Percentiles rank a stretch among this genome's conserved stretches.
These are phyloP conservation scores for Dromococcyx pavoninus DNA, from an alignment of 2,797 vertebrate genomes.

Conservation along the genomic window DNA sequence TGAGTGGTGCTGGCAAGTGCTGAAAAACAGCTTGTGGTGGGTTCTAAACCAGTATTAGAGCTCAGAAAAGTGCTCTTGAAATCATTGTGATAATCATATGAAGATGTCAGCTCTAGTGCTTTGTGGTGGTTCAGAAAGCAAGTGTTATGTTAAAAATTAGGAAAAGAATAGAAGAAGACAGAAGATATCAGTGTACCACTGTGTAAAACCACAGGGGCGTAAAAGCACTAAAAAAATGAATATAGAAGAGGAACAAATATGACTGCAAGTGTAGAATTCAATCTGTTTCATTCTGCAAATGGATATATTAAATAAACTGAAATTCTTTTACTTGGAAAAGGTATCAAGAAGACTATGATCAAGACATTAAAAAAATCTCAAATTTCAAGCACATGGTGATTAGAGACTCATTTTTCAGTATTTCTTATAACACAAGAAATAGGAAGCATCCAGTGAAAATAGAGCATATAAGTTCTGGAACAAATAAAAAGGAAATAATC, in stretches of 20 bases:
- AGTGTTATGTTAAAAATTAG: background rate
- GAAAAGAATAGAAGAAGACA: background rate
- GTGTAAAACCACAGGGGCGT: background rate
- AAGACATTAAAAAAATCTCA: background rate
- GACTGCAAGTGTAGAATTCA: background rate
- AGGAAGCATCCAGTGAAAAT: background rate
- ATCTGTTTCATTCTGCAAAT: background rate
- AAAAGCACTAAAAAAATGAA: slow-evolving; percentile 7
- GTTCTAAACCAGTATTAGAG: background rate
- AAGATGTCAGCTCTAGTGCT: background rate
- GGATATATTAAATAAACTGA: background rate
- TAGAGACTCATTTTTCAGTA: background rate
- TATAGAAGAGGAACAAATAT: background rate
- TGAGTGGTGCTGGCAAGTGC: background rate
- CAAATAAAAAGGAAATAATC: background rate
- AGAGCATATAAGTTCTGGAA: background rate
- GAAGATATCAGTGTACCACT: background rate
- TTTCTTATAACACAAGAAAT: background rate
- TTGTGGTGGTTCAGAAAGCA: background rate
- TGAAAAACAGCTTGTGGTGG: background rate
- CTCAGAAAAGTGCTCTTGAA: background rate
- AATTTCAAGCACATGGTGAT: background rate
- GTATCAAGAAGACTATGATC: background rate
- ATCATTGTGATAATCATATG: background rate
- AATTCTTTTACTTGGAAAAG: background rate